These are phyloP conservation scores for Pygmarrhopalites habei DNA, from an alignment of 1,140 invertebrate genomes.

Conservation along the genomic window DNA sequence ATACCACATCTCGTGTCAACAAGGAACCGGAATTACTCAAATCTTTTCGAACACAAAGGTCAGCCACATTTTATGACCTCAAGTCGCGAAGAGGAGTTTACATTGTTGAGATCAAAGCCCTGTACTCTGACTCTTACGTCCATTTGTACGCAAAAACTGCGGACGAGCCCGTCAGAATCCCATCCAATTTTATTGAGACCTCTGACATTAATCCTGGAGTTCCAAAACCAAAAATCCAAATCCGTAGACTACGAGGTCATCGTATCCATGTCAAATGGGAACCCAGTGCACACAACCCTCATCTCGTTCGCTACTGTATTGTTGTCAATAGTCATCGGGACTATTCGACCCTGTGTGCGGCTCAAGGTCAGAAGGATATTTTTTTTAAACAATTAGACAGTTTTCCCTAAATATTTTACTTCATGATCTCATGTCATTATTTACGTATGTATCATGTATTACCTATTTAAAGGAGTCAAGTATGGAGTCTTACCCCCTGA, in stretches of 20 bases:
- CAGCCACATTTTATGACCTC: conserved; percentile 23
- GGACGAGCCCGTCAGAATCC: neutral
- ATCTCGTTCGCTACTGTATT: conserved; percentile 52
- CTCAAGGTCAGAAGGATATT: too few relatives aligned
- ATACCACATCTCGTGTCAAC: neutral
- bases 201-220: neutral
- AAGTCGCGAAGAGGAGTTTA: conserved; percentile 36
- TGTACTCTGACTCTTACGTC: conserved; percentile 41
- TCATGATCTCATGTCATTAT: too few relatives aligned
- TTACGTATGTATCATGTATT: too few relatives aligned
- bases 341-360: conserved; percentile 52
- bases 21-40: conserved; percentile 17
- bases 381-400: too few relatives aligned
- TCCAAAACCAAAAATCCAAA: conserved; percentile 19
- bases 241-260: conserved; percentile 39
- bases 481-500: conserved; percentile 39
- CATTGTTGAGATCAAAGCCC: conserved; percentile 38
- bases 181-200: conserved; percentile 8
- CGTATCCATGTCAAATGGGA: conserved; percentile 45
- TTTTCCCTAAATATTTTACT: too few relatives aligned
- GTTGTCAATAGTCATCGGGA: conserved; percentile 51
- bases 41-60: conserved; percentile 32
- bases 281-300: conserved; percentile 51
- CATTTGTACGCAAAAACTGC: conserved; percentile 42
- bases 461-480: too few relatives aligned